These are phyloP conservation scores for Siderastrea siderea DNA, from an alignment of 92 coral and sea anemone genomes.

Conservation along the genomic window DNA sequence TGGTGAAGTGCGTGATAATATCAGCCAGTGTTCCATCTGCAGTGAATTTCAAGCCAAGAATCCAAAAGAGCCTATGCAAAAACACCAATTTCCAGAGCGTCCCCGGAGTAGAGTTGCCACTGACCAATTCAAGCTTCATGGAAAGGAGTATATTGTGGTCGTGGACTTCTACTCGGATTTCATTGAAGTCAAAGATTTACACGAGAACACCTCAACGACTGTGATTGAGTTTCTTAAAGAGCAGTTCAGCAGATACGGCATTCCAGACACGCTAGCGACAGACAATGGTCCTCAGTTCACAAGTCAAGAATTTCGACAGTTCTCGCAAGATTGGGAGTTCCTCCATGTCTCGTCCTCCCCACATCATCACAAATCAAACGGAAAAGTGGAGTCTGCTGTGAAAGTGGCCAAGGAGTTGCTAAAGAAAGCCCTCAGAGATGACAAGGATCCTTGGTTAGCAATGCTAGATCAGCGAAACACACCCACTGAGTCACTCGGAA, in stretches of 20 bases:
- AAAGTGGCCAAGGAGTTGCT: too few relatives aligned
- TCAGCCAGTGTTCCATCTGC: slow-evolving; percentile 23
- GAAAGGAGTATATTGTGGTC: background rate
- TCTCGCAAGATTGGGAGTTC: too few relatives aligned
- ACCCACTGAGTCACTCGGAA: too few relatives aligned
- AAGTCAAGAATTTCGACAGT: background rate
- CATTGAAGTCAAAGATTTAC: background rate
- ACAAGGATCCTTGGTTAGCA: too few relatives aligned
- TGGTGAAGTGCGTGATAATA: slow-evolving; percentile 44
- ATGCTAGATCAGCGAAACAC: too few relatives aligned
- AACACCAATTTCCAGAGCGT: slow-evolving; percentile 23
- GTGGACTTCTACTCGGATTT: background rate
- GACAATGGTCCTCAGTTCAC: background rate
- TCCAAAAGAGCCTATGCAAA: slow-evolving; percentile 10
- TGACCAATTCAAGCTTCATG: slow-evolving; percentile 33
- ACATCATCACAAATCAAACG: slow-evolving; percentile 51
- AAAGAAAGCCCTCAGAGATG: too few relatives aligned
- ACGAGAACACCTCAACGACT: too few relatives aligned
- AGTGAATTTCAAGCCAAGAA: too few relatives aligned
- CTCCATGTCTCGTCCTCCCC: slow-evolving; percentile 38
- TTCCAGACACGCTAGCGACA: too few relatives aligned
- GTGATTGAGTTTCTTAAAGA: too few relatives aligned
- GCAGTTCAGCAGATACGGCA: too few relatives aligned
- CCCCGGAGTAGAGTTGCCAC: slow-evolving; percentile 39
- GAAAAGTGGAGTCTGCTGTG: too few relatives aligned